These are phyloP conservation scores for Macrosoma leucophasiata DNA, from an alignment of 2,888 invertebrate species.

Conservation along the genomic window DNA sequence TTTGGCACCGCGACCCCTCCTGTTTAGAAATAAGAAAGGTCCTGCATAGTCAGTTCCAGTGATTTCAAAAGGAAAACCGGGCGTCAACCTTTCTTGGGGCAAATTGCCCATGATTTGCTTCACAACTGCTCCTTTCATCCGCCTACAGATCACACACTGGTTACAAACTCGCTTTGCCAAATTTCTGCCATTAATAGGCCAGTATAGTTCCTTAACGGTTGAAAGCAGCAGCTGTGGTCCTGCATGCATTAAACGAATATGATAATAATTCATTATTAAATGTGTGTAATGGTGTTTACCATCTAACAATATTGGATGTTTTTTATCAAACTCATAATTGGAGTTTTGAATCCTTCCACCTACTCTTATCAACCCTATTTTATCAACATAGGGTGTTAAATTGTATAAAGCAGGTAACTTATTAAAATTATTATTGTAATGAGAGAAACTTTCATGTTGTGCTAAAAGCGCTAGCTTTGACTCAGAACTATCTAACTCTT, in stretches of 20 bases:
- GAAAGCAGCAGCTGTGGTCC: conserved; percentile 1
- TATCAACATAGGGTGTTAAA: conserved; percentile 1
- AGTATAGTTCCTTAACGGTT: not conserved
- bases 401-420: conserved; percentile 1
- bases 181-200: not conserved
- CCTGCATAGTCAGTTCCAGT: conserved; percentile 4
- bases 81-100: not conserved
- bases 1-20: not conserved
- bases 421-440: conserved; percentile 2
- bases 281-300: conserved; percentile 2
- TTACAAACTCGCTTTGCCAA: not conserved
- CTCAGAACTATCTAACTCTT: conserved; percentile 1
- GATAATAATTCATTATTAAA: conserved; percentile 1
- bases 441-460: conserved; percentile 1
- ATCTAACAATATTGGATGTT: conserved; percentile 1
- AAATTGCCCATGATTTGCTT: conserved; percentile 4
- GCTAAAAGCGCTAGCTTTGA: conserved; percentile 1
- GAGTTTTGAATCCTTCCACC: conserved; percentile 1
- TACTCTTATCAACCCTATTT: not conserved
- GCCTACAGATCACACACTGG: conserved; percentile 2
- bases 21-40: conserved; percentile 1
- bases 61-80: conserved; percentile 1
- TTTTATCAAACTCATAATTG: not conserved
- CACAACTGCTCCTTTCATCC: conserved; percentile 3
- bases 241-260: conserved; percentile 1